Evolutionary conservation across 2,888 invertebrate species (phyloP), one percentile per base, ranked within the genome.

Genomic region (Microctonus aethiopoides): DNA sequence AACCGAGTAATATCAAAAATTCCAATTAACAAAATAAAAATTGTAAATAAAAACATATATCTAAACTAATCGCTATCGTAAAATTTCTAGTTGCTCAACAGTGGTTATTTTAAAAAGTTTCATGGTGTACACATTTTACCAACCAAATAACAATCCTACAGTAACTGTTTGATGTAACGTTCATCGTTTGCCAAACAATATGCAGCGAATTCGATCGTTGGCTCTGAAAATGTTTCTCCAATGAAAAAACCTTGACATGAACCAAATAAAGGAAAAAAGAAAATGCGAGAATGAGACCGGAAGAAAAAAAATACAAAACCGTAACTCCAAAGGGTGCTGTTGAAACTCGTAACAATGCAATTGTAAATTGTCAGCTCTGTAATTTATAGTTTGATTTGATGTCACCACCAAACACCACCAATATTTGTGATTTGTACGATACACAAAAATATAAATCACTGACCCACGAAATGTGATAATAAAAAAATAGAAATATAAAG

Each of bases 91-190:
- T n/a, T n/a, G n/a, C n/a, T n/a, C n/a, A n/a, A n/a, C n/a, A n/a
- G n/a, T n/a, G n/a, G n/a, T n/a, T n/a, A n/a, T n/a, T n/a, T n/a
- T n/a, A n/a, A n/a, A n/a, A n/a, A n/a, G n/a, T n/a, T n/a, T n/a
- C n/a, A n/a, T n/a, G n/a, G n/a, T n/a, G n/a, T n/a, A n/a, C n/a
- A n/a, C n/a, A n/a, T n/a, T n/a, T n/a, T n/a, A n/a, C n/a, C n/a
- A n/a, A n/a, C n/a, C n/a, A n/a, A n/a, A n/a, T n/a, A n/a, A n/a
- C n/a, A n/a, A n/a, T n/a, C n/a, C n/a, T n/a, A 57, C 63, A 51
- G 64, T 54, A 72, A 70, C 64, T 66, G 56, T 41, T 46, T 32
- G 16, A 46, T 11, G 22, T 36, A n/a, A 10, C 46, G 26, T 59
- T 67, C 59, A 34, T 59, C 46, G 13, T 32, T 34, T 67, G 34